Conservation (phyloP, 2,888 invertebrate genomes). For the Halictus ligatus region DNA sequence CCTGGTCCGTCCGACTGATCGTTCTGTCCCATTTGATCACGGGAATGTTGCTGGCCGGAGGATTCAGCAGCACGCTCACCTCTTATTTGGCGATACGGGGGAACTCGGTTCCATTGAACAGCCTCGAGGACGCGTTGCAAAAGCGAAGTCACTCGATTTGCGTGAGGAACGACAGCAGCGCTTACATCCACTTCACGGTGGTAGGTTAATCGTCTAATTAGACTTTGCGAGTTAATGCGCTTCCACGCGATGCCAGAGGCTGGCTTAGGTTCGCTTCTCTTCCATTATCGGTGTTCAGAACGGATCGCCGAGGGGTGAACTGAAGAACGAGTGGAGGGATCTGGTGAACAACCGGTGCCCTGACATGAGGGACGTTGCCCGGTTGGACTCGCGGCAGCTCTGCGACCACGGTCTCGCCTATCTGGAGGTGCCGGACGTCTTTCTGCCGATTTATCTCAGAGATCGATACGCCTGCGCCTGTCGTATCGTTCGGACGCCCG, state of each 20-base stretch:
- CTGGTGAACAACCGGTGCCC: conserved; percentile 82
- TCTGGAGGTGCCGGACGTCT: conserved; percentile 82
- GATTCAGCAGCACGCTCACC: conserved; percentile 79
- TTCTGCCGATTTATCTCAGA: conserved; percentile 68
- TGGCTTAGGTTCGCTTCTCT: background rate
- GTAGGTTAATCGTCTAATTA: conserved; percentile 1
- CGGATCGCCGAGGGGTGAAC: conserved; percentile 52
- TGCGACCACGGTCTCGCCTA: conserved; percentile 81
- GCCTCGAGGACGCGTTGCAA: conserved; percentile 80
- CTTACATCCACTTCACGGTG: conserved; percentile 76
- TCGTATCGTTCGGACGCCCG: conserved; percentile 67
- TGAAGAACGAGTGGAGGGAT: conserved; percentile 76
- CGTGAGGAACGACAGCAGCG: conserved; percentile 83
- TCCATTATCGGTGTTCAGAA: conserved; percentile 31
- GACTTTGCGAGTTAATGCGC: background rate
- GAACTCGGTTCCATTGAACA: conserved; percentile 79
- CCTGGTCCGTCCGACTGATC: conserved; percentile 73
- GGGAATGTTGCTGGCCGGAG: conserved; percentile 75
- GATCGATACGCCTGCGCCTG: conserved; percentile 69
- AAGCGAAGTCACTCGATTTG: conserved; percentile 82
- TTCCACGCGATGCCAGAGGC: background rate
- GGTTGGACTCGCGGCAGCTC: conserved; percentile 77
- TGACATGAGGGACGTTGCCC: conserved; percentile 76
- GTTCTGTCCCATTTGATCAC: conserved; percentile 70
- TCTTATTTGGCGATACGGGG: conserved; percentile 83